These are phyloP conservation scores for Eupithecia dodoneata DNA, from an alignment of 2,888 invertebrate species.

Conservation along the genomic window DNA sequence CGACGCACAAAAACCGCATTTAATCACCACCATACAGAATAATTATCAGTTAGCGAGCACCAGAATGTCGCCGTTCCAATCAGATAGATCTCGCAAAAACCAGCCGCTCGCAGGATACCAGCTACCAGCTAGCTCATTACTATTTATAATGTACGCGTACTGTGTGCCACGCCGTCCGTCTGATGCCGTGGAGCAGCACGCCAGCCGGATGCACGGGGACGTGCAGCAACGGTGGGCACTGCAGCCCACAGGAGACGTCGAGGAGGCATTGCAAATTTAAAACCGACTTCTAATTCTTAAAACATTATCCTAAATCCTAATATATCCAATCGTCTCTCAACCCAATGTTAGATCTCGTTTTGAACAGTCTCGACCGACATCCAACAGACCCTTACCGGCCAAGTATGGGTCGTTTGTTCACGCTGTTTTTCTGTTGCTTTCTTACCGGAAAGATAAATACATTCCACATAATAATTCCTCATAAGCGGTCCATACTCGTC, in stretches of 20 bases:
- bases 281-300: not conserved
- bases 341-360: not conserved
- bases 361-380: not conserved
- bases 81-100: constrained; percentile 34
- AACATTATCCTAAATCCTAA: not conserved
- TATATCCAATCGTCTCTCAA: not conserved
- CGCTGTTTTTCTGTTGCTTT: constrained; percentile 16
- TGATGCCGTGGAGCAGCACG: not conserved
- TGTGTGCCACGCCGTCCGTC: constrained; percentile 30
- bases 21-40: constrained; percentile 33
- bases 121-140: constrained; percentile 25
- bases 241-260: not conserved
- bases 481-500: constrained; percentile 21
- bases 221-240: not conserved
- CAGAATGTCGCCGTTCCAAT: constrained; percentile 35
- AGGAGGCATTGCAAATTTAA: not conserved
- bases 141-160: constrained; percentile 41
- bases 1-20: constrained; percentile 34
- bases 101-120: constrained; percentile 6
- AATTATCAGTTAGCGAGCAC: constrained; percentile 22
- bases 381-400: not conserved
- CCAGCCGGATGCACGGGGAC: not conserved
- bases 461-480: constrained; percentile 19
- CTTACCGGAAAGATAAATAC: not conserved
- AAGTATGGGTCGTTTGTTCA: not conserved